phyloP scores from a whole-genome alignment of 1,140 invertebrate genomes.

The Maconellicoccus hirsutus region DNA sequence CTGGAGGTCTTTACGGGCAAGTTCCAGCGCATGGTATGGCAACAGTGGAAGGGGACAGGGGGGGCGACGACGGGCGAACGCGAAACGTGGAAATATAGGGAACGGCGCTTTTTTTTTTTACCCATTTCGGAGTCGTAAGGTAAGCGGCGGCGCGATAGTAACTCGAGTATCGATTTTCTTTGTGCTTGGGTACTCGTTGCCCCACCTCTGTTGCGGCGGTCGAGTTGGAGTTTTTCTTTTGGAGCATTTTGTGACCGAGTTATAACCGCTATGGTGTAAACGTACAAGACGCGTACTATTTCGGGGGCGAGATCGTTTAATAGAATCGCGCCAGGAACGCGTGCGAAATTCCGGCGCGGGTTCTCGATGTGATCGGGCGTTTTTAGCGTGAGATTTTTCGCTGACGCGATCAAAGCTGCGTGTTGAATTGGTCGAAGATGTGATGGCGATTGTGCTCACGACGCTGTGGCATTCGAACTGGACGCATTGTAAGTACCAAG shows the following conservation, averaged over 20 bases:
- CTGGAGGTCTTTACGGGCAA: constrained; percentile 1
- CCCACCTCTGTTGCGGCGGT: not conserved
- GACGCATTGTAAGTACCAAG: too few species aligned
- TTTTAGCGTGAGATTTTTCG: too few species aligned
- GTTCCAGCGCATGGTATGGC: not conserved
- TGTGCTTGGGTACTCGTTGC: constrained; percentile 6
- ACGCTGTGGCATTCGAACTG: too few species aligned
- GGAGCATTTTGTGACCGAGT: constrained; percentile 2
- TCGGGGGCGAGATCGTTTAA: too few species aligned
- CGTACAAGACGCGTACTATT: too few species aligned
- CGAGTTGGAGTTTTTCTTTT: not conserved
- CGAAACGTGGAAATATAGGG: not conserved
- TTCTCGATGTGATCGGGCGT: too few species aligned
- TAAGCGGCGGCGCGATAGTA: constrained; percentile 1
- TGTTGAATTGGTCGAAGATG: too few species aligned
- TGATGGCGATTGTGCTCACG: too few species aligned
- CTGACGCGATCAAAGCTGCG: too few species aligned
- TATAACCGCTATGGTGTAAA: not conserved
- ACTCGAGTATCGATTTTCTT: not conserved
- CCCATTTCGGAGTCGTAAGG: not conserved
- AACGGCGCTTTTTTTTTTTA: too few species aligned
- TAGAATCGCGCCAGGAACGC: not conserved
- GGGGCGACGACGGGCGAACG: not conserved
- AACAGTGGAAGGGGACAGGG: too few species aligned
- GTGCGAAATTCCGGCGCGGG: not conserved